Conservation (phyloP, 1,140 invertebrate species). For the Diachasma alloeum region DNA sequence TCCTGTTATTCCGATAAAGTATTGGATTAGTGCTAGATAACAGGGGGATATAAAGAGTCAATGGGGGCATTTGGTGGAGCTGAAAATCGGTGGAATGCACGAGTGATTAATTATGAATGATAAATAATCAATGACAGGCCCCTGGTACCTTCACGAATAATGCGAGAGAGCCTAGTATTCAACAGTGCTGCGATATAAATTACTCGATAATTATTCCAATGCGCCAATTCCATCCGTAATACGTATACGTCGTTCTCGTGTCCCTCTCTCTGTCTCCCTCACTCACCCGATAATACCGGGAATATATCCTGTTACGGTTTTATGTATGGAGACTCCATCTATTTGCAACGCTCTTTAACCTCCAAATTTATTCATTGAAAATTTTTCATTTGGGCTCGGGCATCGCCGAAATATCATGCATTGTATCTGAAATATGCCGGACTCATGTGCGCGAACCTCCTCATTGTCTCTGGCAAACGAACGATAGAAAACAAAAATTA, state of each 20-base stretch:
- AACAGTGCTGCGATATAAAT: slow-evolving; percentile 38
- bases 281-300: background rate
- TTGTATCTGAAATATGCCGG: background rate
- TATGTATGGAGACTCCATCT: background rate
- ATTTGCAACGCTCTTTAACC: background rate
- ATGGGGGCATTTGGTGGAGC: background rate
- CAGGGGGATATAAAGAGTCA: background rate
- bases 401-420: background rate
- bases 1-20: too few relatives aligned
- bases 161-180: background rate
- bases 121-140: slow-evolving; percentile 37
- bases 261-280: background rate
- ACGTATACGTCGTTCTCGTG: background rate
- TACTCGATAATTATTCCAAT: slow-evolving; percentile 44
- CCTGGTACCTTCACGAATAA: background rate
- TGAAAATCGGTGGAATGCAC: slow-evolving; percentile 16
- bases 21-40: too few relatives aligned
- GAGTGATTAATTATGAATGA: slow-evolving; percentile 48
- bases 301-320: background rate
- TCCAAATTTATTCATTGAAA: background rate
- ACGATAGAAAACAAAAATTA: too few relatives aligned
- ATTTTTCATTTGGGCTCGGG: background rate
- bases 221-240: slow-evolving; percentile 1
- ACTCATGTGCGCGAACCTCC: too few relatives aligned
- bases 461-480: too few relatives aligned